phyloP scores from a whole-genome alignment of 2,113 vertebrate genomes.

The Ageneiosus marmoratus region DNA sequence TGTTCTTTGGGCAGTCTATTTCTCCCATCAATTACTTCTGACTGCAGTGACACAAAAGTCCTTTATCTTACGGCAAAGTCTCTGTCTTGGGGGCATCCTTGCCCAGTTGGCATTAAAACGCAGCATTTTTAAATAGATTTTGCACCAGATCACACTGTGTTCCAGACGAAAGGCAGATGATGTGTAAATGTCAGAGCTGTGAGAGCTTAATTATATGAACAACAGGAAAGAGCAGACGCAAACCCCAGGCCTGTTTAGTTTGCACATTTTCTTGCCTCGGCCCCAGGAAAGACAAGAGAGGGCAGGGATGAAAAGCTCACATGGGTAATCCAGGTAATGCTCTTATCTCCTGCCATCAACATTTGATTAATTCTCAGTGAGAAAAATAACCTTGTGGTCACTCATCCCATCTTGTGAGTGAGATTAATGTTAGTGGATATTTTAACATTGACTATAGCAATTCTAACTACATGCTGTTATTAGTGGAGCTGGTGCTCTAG shows the following conservation, averaged over 20 bases:
- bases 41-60: not conserved
- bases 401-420: conserved; percentile 12
- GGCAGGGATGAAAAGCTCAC: conserved; percentile 47
- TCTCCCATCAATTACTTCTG: not conserved
- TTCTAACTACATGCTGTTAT: conserved; percentile 33
- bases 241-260: conserved; percentile 27
- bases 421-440: conserved; percentile 33
- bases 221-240: not conserved
- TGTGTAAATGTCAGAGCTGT: conserved; percentile 61
- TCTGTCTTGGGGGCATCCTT: conserved; percentile 14
- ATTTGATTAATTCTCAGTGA: conserved; percentile 69
- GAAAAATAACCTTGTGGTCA: conserved; percentile 37
- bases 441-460: conserved; percentile 17
- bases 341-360: conserved; percentile 62
- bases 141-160: conserved; percentile 45
- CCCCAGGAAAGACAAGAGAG: not conserved
- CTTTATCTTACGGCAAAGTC: conserved; percentile 10
- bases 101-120: conserved; percentile 59
- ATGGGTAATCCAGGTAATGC: conserved; percentile 69
- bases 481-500: conserved; percentile 14
- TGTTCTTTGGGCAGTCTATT: not conserved
- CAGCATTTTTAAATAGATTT: conserved; percentile 58
- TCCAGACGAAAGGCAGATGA: conserved; percentile 67
- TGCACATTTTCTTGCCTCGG: conserved; percentile 5
- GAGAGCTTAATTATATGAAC: conserved; percentile 60